Conservation (phyloP, 2,888 invertebrate species). For the Tanytarsus gracilentus region DNA sequence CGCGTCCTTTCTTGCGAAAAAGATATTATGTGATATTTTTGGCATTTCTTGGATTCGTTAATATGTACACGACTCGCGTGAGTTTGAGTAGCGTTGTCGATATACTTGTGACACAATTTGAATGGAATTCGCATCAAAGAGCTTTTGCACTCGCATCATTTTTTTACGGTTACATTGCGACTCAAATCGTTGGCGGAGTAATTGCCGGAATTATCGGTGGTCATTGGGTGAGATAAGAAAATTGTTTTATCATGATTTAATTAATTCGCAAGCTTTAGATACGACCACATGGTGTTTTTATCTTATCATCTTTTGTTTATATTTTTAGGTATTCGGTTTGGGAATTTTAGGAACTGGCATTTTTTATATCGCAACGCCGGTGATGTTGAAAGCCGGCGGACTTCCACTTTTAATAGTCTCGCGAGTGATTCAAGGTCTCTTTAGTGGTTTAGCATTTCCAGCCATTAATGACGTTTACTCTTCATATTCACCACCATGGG, state of each 20-base stretch:
- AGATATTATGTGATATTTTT: conserved; percentile 64
- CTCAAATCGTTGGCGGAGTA: conserved; percentile 50
- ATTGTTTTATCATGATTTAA: too few species aligned
- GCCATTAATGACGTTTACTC: conserved; percentile 48
- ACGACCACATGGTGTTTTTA: too few species aligned
- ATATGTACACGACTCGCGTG: conserved; percentile 71
- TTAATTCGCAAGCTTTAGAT: too few species aligned
- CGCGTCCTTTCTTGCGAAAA: too few species aligned
- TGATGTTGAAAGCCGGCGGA: neutral
- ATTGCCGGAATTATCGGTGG: neutral
- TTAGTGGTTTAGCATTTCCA: conserved; percentile 44
- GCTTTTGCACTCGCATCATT: conserved; percentile 76
- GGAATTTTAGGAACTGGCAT: conserved; percentile 46
- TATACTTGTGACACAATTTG: conserved; percentile 73
- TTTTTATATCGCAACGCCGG: neutral
- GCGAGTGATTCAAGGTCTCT: conserved; percentile 62
- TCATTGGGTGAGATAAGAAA: neutral
- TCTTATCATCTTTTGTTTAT: too few species aligned
- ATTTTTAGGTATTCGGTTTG: conserved; percentile 51
- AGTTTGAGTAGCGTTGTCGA: conserved; percentile 92
- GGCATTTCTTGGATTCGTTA: conserved; percentile 77
- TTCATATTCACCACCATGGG: conserved; percentile 3
- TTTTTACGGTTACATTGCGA: conserved; percentile 81
- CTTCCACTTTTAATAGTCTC: conserved; percentile 49
- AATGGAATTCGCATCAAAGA: conserved; percentile 69